Evolutionary conservation across 2,797 vertebrate species (phyloP), one percentile per base, ranked within the genome.

Genomic region (Brachyalestes nurse): DNA sequence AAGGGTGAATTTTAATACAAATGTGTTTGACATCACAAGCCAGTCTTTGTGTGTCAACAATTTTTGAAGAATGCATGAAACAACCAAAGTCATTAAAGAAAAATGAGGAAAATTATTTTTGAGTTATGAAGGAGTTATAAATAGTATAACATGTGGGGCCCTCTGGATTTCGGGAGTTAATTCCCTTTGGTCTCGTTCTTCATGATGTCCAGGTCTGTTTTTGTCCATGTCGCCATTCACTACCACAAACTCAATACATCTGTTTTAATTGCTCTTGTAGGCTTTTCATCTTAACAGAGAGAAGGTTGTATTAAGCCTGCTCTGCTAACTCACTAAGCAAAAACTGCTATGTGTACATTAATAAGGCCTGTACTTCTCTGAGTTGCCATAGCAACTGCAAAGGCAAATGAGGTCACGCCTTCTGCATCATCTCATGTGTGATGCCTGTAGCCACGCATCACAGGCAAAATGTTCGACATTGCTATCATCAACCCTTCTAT

Each of bases 371-470:
- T 65, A 64, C 66, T 72, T 79, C 71, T 40, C 28, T 75, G 34
- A 66, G 77, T 66, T 75, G 74, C 72, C 58, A 80, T 75, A 80
- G 78, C 66, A 80, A 83, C 72, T 53, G 58, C 72, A 80, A 83
- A 73, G 75, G 62, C 80, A 79, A 75, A 81, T 61, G 64, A 69
- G 72, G 79, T 75, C 72, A 75, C 47, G 55, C 66, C 55, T 75
- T 75, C 53, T 60, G 57, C 25, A 81, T 75, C 40, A 75, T 75
- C 62, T 80, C 64, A 40, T 81, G 64, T 75, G 65, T 75, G 60
- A 69, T 69, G 66, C 23, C 21, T 74, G 61, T 40, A 72, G 58
- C 14, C n/a, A 38, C 17, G 45, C 42, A 79, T 62, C 55, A 60
- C 1, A 42, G 34, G 38, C 13, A 34, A 47, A 53, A 14, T 62